phyloP scores from a whole-genome alignment of 2,888 invertebrate genomes.

The Chironomus tentans region DNA sequence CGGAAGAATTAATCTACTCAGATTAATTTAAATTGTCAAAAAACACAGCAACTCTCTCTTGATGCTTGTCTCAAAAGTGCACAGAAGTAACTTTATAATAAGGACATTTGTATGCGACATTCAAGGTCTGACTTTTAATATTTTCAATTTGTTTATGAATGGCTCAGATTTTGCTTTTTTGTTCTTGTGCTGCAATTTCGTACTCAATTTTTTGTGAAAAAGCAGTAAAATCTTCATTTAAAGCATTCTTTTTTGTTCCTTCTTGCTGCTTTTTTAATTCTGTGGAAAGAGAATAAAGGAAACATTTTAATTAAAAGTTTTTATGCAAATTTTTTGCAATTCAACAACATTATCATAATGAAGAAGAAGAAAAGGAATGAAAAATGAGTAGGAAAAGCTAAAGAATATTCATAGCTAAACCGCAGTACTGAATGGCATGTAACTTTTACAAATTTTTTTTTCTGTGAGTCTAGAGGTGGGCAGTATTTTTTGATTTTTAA shows the following conservation, averaged over 20 bases:
- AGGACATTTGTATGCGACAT: constrained; percentile 26
- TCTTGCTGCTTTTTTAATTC: neutral
- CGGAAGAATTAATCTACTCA: neutral
- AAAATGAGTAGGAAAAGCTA: neutral
- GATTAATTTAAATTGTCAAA: constrained; percentile 2
- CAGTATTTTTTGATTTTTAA: too few species aligned
- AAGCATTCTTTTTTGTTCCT: neutral
- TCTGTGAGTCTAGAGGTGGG: too few species aligned
- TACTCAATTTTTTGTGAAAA: neutral
- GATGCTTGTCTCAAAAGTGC: neutral
- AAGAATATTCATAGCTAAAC: too few species aligned
- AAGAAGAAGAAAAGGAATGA: neutral
- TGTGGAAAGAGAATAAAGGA: neutral
- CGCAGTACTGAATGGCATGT: too few species aligned
- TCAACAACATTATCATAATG: neutral
- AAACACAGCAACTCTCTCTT: neutral
- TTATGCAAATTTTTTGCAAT: neutral
- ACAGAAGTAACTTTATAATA: constrained; percentile 4
- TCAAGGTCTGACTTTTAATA: constrained; percentile 4
- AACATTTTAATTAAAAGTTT: constrained; percentile 6
- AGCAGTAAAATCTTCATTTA: too few species aligned
- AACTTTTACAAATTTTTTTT: too few species aligned
- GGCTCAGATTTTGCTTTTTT: neutral
- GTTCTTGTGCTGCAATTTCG: neutral
- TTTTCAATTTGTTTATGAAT: neutral